A percentile compares a stretch with the other conserved stretches of the same genome.
phyloP scores from a whole-genome alignment of 1,140 invertebrate species.

The Drosophila neocordata region DNA sequence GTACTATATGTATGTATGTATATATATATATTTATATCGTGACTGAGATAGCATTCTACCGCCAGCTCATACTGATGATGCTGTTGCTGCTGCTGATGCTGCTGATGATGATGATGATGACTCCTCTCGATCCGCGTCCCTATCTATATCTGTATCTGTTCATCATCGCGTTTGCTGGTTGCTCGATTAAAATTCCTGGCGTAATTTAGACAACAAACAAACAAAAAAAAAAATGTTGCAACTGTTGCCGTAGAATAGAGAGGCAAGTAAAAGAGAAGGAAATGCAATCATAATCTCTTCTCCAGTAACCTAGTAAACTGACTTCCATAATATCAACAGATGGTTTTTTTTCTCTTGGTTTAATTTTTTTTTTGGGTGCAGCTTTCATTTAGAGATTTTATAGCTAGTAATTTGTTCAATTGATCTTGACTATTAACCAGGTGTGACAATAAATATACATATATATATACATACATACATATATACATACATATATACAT shows the following conservation, averaged over 20 bases:
- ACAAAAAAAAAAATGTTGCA: too few species aligned
- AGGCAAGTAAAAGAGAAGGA: too few species aligned
- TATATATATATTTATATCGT: neutral
- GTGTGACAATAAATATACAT: neutral
- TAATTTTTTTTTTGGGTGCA: constrained; percentile 4
- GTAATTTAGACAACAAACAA: constrained; percentile 65
- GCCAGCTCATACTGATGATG: constrained; percentile 10
- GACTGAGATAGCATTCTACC: constrained; percentile 1
- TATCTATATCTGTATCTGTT: constrained; percentile 13
- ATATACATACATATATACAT: too few species aligned
- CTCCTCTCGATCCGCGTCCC: constrained; percentile 6
- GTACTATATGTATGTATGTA: constrained; percentile 1
- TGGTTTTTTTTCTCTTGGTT: neutral
- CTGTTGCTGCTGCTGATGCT: neutral
- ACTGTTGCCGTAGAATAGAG: too few species aligned
- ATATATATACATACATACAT: too few species aligned
- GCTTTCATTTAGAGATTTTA: neutral
- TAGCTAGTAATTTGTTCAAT: constrained; percentile 1
- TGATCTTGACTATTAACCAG: constrained; percentile 10
- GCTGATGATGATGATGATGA: constrained; percentile 5
- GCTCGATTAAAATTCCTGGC: constrained; percentile 79
- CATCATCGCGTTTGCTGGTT: constrained; percentile 62
- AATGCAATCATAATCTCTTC: neutral
- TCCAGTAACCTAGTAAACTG: constrained; percentile 50
- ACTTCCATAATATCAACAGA: neutral